Conservation (phyloP, 2,113 vertebrate species). For the Ictidomys tridecemlineatus region DNA sequence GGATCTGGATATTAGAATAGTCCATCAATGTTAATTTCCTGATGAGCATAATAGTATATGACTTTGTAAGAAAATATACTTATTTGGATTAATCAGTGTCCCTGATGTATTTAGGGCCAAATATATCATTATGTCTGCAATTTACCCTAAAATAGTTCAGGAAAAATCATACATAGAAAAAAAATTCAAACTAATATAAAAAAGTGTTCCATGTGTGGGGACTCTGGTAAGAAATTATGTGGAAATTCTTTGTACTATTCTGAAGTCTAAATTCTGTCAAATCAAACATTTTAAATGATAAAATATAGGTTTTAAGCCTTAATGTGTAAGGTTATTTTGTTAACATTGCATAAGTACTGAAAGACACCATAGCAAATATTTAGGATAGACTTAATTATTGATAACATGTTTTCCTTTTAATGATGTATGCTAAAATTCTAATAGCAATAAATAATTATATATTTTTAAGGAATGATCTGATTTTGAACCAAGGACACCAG, state of each 20-base stretch:
- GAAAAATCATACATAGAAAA: neutral
- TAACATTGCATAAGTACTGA: neutral
- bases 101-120: constrained; percentile 17
- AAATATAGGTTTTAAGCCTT: neutral
- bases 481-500: neutral
- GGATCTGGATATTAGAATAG: neutral
- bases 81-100: constrained; percentile 28
- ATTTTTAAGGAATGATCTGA: neutral
- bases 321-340: neutral
- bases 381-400: constrained; percentile 8
- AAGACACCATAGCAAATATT: neutral
- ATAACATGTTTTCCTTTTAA: constrained; percentile 20
- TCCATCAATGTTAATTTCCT: neutral
- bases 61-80: neutral
- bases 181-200: neutral
- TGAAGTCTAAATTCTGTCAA: constrained; percentile 9
- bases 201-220: neutral
- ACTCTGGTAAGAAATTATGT: neutral
- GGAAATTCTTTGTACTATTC: neutral
- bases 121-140: neutral
- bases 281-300: neutral
- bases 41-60: neutral
- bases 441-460: neutral
- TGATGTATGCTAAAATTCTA: constrained; percentile 33
- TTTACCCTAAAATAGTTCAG: constrained; percentile 23